Evolutionary conservation across 2,888 invertebrate species (phyloP), one percentile per base, ranked within the genome.

Genomic region (Drosophila mercatorum): DNA sequence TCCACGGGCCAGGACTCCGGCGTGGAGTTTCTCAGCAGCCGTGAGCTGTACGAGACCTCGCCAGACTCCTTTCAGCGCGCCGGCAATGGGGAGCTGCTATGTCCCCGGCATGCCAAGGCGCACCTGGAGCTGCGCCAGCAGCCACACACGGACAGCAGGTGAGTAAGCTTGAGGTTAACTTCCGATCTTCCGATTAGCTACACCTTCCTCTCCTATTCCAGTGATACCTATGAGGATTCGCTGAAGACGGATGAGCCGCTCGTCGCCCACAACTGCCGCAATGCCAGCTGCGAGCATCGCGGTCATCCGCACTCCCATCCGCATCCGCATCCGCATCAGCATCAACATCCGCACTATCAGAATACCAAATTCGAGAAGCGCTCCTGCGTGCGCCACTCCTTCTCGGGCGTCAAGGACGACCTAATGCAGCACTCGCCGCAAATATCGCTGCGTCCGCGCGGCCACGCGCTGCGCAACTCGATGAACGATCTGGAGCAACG

Each of bases 1-100:
- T 97, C 96, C 83, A 96, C 96, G 90, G 96, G 96, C 17, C 96
- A 96, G 91, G 96, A 97, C 93, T 96, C 96, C 55, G 97, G 96
- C 64, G 96, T 96, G 78, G 96, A 92, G 93, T 80, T 94, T 90
- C 79, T 92, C 2, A 90, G 92, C 88, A 86, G 92, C 75, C 88
- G 92, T 5, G 92, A 92, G 47, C 70, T 92, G 36, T 92, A 91
- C 51, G 92, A 92, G 75, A 91, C 91, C 36, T 90, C 92, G 14
- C 91, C 92, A 3, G 92, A 92, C 38, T 88, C 91, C 34, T 92
- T 91, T 61, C 91, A 88, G 60, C 85, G 85, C 1, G 46, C 51
- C 46, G 75, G 57, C 57, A 81, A 81, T 17, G 67, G 78, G 6
- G 89, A 91, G n/a, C 64, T 91, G 28, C 78, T 91, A 0, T 91